Conservation (phyloP, 1,140 invertebrate species). For the Limonius californicus region DNA sequence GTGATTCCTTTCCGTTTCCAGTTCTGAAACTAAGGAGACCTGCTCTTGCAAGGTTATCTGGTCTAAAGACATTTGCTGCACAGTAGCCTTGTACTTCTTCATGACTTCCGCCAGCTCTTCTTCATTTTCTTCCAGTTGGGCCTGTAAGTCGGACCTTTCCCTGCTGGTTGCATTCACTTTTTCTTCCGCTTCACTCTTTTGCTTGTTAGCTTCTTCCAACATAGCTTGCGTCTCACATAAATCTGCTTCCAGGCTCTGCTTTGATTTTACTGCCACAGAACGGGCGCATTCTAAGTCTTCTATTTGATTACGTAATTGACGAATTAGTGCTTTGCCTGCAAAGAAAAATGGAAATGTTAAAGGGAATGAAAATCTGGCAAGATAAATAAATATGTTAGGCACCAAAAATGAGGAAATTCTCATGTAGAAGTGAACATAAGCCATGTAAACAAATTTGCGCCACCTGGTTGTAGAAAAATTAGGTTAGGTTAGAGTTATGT, state of each 20-base stretch:
- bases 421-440: no score
- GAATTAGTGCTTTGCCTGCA: constrained; percentile 66
- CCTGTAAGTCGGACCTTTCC: constrained; percentile 76
- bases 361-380: not conserved
- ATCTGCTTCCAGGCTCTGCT: constrained; percentile 76
- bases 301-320: constrained; percentile 84
- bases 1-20: constrained; percentile 71
- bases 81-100: constrained; percentile 87
- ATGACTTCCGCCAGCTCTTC: constrained; percentile 84
- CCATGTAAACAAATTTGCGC: no score
- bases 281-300: constrained; percentile 86
- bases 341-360: not conserved
- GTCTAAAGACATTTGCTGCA: constrained; percentile 80
- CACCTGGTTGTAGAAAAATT: no score
- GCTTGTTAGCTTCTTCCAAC: constrained; percentile 69
- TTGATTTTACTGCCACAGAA: constrained; percentile 77
- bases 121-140: constrained; percentile 86
- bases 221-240: constrained; percentile 70
- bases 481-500: no score
- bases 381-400: no score
- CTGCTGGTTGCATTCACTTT: constrained; percentile 66
- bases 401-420: no score
- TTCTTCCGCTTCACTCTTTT: constrained; percentile 72
- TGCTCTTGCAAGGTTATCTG: constrained; percentile 79
- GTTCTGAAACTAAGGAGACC: constrained; percentile 70